Percentiles rank a stretch among this genome's conserved stretches.
Evolutionary conservation across 2,113 vertebrate genomes (phyloP).

Genomic region (Lycaon pictus): DNA sequence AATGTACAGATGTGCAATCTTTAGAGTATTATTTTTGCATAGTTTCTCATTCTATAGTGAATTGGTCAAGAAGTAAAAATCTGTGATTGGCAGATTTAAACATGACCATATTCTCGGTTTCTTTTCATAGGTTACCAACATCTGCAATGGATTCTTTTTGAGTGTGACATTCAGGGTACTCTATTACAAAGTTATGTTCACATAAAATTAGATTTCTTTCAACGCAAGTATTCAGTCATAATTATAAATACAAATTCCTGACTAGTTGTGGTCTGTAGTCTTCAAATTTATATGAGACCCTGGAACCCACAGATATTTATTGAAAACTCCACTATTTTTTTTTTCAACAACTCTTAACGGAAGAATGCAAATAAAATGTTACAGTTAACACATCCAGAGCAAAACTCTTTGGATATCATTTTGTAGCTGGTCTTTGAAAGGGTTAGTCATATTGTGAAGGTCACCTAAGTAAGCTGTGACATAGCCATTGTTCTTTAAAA

Average conservation of each 20-base stretch:
- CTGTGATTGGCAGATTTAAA: conserved; percentile 19
- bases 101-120: neutral
- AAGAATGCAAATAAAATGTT: conserved; percentile 1
- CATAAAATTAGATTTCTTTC: conserved; percentile 33
- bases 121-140: neutral
- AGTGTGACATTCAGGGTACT: neutral
- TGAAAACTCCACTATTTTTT: neutral
- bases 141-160: neutral
- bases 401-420: conserved; percentile 7
- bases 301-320: neutral
- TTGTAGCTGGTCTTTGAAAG: conserved; percentile 2
- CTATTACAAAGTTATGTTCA: conserved; percentile 7
- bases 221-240: neutral
- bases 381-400: neutral
- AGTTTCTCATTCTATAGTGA: neutral
- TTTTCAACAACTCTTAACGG: neutral
- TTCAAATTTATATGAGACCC: neutral
- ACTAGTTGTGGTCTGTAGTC: neutral
- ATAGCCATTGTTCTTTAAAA: neutral
- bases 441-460: conserved; percentile 41
- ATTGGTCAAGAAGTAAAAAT: neutral
- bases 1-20: neutral
- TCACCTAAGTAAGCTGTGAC: neutral
- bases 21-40: neutral
- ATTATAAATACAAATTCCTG: conserved; percentile 21